Evolutionary conservation across 2,113 vertebrate species (phyloP), one percentile per base, ranked within the genome.

Genomic region (Oryzias woworae): DNA sequence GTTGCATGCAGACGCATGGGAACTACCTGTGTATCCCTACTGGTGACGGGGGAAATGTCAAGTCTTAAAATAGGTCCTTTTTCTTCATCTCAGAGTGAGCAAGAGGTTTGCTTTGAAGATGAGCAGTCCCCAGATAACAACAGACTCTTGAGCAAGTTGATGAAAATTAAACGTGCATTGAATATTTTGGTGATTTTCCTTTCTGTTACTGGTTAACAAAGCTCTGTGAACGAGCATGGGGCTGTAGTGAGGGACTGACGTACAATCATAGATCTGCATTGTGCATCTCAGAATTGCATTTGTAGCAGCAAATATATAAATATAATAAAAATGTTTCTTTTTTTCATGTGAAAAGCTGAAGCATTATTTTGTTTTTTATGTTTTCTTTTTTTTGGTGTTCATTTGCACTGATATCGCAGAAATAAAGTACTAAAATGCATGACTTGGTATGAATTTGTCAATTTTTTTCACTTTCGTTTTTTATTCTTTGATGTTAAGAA

Each of bases 351-450:
- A 90, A 88, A 80, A 89, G 76, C 84, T 85, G 84, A 88, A 86
- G 80, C 82, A 78, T 83, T 83, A 82, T 89, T 86, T 88, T 70
- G 66, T 87, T 90, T 91, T 71, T 91, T 90, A 88, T 82, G 90
- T 83, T 90, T 90, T 85, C 88, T 65, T 82, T 91, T 20, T 91
- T 89, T 90, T 90, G 91, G 89, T 93, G 92, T 93, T 92, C 87
- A 92, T 92, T 92, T 93, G 92, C 92, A 93, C 92, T 92, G 91
- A 92, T 91, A 90, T 89, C 88, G 88, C 77, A 78, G 88, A 92
- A 93, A 93, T 93, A 93, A 93, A 93, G 87, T 89, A 88, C 81
- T 90, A 86, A 92, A 90, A 92, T 91, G 90, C 88, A 91, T 90
- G 89, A 89, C 75, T 72, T 77, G 81, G 70, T 78, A 73, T 78